These are phyloP conservation scores for Tinamus guttatus DNA, from an alignment of 2,113 vertebrate genomes.

Conservation along the genomic window DNA sequence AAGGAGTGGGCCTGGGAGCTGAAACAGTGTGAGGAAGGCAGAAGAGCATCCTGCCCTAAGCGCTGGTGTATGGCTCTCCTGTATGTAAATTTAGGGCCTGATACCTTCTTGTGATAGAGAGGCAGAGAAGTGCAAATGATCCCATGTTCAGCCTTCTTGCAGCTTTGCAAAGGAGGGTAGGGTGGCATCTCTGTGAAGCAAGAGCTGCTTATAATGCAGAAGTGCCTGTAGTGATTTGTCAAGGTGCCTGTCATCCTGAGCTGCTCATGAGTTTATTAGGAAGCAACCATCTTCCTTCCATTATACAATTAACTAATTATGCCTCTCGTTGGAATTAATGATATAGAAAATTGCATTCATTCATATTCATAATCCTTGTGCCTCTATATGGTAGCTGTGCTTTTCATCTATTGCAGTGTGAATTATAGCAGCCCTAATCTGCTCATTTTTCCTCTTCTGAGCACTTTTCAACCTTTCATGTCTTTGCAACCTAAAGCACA, in stretches of 20 bases:
- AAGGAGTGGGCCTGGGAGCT: neutral
- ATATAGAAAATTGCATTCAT: neutral
- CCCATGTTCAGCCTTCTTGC: neutral
- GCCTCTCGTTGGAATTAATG: neutral
- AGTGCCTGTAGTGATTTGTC: neutral
- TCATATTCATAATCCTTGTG: neutral
- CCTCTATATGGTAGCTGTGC: neutral
- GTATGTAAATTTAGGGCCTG: neutral
- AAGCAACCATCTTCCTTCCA: neutral
- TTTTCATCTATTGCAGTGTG: neutral
- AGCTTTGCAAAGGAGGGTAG: neutral
- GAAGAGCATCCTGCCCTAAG: neutral
- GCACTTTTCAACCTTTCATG: neutral
- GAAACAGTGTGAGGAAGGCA: neutral
- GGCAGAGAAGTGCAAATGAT: neutral
- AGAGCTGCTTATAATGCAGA: neutral
- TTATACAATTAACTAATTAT: slow-evolving; percentile 17
- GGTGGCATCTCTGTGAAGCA: neutral
- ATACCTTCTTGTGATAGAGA: neutral
- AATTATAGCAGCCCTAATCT: neutral
- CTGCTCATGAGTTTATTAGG: neutral
- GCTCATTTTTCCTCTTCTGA: neutral
- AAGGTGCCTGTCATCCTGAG: neutral
- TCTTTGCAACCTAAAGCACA: slow-evolving; percentile 6
- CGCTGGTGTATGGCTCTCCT: neutral